phyloP scores from a whole-genome alignment of 2,888 invertebrate species.

The Spicauda simplicius region DNA sequence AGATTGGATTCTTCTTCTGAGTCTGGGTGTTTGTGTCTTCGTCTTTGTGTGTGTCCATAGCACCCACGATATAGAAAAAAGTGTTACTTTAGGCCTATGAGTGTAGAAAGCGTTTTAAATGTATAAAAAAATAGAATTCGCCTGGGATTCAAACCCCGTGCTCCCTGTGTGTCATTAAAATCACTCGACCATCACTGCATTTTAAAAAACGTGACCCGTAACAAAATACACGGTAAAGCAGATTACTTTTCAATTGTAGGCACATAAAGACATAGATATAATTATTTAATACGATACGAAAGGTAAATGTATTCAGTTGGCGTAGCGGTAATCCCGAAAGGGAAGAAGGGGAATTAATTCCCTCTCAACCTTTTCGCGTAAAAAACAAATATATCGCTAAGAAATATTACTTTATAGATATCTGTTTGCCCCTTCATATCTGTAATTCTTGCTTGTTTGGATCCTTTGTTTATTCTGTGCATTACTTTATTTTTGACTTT shows the following conservation, averaged over 20 bases:
- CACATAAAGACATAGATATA: constrained; percentile 32
- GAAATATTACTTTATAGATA: constrained; percentile 31
- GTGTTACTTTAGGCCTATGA: no score
- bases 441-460: constrained; percentile 17
- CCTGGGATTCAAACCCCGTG: no score
- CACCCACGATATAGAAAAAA: no score
- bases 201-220: background rate
- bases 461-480: constrained; percentile 4
- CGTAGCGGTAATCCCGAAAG: constrained; percentile 33
- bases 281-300: constrained; percentile 34
- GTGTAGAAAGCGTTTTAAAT: no score
- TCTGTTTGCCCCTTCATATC: constrained; percentile 16
- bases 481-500: no score
- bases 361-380: constrained; percentile 33
- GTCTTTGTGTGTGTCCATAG: no score
- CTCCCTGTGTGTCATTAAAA: no score
- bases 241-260: constrained; percentile 24
- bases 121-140: no score
- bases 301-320: constrained; percentile 32
- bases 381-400: constrained; percentile 27
- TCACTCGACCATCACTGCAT: no score
- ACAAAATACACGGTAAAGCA: background rate
- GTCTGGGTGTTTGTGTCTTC: no score
- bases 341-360: constrained; percentile 25
- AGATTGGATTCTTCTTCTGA: no score